Evolutionary conservation across 2,797 vertebrate species (phyloP).

Genomic region (Microcaecilia unicolor): DNA sequence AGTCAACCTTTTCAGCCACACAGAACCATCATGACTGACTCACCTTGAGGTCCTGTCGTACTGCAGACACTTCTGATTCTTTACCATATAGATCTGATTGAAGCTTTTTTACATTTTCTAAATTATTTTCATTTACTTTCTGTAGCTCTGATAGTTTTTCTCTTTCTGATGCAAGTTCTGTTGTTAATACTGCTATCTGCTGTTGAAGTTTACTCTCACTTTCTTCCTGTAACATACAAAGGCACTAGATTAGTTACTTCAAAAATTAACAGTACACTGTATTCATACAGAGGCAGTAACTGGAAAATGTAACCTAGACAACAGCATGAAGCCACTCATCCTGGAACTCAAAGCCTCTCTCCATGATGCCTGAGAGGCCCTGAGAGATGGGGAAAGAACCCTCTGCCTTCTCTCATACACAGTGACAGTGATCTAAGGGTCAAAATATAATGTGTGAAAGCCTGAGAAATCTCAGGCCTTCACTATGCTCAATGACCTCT

Average conservation of each 20-base stretch:
- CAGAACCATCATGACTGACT: neutral
- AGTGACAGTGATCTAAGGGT: too few relatives aligned
- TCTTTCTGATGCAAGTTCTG: conserved; percentile 66
- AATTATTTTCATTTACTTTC: conserved; percentile 53
- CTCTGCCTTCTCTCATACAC: too few relatives aligned
- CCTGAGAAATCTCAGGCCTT: too few relatives aligned
- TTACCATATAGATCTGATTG: conserved; percentile 88
- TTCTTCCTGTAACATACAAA: conserved; percentile 60
- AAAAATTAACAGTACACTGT: neutral
- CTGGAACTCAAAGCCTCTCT: too few relatives aligned
- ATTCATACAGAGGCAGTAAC: too few relatives aligned
- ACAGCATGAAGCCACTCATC: too few relatives aligned
- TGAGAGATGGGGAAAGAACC: too few relatives aligned
- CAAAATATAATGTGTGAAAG: too few relatives aligned
- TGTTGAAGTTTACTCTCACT: conserved; percentile 68
- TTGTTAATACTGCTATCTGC: conserved; percentile 52
- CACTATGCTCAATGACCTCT: too few relatives aligned
- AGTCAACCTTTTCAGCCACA: conserved; percentile 1
- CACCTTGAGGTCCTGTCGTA: conserved; percentile 89
- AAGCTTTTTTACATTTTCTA: conserved; percentile 60
- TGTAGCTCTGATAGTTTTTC: conserved; percentile 59
- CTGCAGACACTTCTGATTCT: conserved; percentile 85
- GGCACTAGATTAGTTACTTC: conserved; percentile 1
- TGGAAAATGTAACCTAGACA: too few relatives aligned
- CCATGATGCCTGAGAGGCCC: too few relatives aligned